Conservation (phyloP, 2,797 vertebrate species). For the Natrix natrix region DNA sequence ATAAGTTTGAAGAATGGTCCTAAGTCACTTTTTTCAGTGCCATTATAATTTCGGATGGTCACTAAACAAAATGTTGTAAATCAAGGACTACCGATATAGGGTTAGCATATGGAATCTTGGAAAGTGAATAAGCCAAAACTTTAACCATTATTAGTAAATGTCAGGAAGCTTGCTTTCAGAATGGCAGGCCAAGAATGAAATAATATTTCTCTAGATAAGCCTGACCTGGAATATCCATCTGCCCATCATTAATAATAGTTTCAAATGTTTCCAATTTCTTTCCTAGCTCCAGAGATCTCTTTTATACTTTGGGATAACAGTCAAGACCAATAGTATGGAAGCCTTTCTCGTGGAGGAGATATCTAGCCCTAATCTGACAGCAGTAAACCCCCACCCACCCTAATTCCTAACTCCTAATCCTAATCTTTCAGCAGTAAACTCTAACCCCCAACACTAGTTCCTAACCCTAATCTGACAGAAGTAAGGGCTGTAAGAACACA, state of each 20-base stretch:
- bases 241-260: neutral
- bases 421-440: neutral
- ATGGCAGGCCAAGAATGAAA: neutral
- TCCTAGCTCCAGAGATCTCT: neutral
- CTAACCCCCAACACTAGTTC: neutral
- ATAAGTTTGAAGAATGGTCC: neutral
- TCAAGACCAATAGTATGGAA: neutral
- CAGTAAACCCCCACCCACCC: neutral
- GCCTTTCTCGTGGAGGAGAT: neutral
- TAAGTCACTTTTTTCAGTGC: neutral
- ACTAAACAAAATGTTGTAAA: neutral
- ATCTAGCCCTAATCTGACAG: neutral
- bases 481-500: neutral
- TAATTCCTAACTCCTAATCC: neutral
- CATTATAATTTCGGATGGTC: neutral
- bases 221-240: neutral
- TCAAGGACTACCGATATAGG: neutral
- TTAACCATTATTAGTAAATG: neutral
- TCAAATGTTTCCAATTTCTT: neutral
- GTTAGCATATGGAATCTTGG: neutral
- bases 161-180: neutral
- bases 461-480: neutral
- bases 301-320: neutral
- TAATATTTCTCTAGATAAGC: neutral
- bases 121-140: neutral